Base-by-base conservation (phyloP, 2,888 invertebrate genomes). In the Tetragnatha montana region DNA sequence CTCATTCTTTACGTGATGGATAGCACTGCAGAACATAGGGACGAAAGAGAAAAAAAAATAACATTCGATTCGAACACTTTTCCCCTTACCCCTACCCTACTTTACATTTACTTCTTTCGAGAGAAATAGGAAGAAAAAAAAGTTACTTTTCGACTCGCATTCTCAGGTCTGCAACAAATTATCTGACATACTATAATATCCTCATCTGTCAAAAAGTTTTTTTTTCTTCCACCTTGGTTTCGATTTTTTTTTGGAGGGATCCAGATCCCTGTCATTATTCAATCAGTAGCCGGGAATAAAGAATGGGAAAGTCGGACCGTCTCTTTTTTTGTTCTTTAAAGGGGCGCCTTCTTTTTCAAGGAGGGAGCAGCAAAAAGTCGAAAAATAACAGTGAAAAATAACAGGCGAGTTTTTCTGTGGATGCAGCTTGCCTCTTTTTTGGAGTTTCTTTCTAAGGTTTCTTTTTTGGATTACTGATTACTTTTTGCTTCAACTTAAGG, bases 111-210 rank as follows among this genome's bases (percentile, higher is more conserved):
- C 71, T 49, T 49, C 35, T 75, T 75, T 6, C 47, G n/a, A n/a
- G 12, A 50, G n/a, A 76, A 50, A 19, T 76, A 35, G 49, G 10
- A n/a, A n/a, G n/a, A n/a, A 17, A 22, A 60, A 51, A n/a, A 60
- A 73, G 14, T 51, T 80, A 80, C 69, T 82, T 82, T 82, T 82
- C 82, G 60, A 70, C 49, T 50, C 73, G 74, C 80, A 78, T 87
- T 86, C 19, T 80, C 35, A 81, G 60, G 86, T 50, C 79, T 70
- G 51, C 51, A 79, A 22, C 76, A 70, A 74, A 87, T 88, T 88
- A 88, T 88, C 87, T 76, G 87, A 81, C 82, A 81, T 82, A 68
- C 87, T 88, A 88, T 88, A 82, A 88, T 88, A 88, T 88, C 87
- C 87, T 74, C 87, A 82, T 88, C 81, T 88, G 87, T 88, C 87